phyloP scores from a whole-genome alignment of 53 echinoderm and acorn worm species.

The Henricia sp. region DNA sequence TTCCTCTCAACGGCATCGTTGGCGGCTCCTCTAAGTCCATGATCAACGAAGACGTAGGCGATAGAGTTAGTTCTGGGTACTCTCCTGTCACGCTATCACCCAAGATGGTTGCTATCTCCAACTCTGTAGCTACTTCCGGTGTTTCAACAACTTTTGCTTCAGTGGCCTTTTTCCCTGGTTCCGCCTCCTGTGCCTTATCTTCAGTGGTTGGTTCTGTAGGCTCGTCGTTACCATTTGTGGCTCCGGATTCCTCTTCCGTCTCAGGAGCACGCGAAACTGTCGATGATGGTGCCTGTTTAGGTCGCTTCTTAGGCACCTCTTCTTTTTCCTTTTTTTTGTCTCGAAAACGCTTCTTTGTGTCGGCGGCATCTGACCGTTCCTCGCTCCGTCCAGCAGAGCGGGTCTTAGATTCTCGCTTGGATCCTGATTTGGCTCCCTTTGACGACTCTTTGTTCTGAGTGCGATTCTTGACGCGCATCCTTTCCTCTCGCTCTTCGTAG shows the following conservation, averaged over 20 bases:
- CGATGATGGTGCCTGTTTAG: not conserved
- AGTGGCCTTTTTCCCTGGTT: not conserved
- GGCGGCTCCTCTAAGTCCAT: not conserved
- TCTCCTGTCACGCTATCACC: not conserved
- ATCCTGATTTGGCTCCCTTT: not conserved
- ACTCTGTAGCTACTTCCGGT: not conserved
- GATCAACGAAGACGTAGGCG: slow-evolving; percentile 10
- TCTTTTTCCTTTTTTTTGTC: not conserved
- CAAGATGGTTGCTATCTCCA: not conserved
- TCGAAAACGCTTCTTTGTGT: slow-evolving; percentile 20
- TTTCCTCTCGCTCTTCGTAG: not conserved
- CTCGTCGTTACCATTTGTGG: not conserved
- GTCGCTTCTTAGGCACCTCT: slow-evolving; percentile 8
- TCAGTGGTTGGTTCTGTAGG: not conserved
- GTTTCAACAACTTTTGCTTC: not conserved
- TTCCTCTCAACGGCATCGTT: not conserved
- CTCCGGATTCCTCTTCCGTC: not conserved
- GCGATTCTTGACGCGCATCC: not conserved
- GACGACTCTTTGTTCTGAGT: not conserved
- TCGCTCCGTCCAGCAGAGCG: slow-evolving; percentile 34
- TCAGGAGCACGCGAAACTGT: slow-evolving; percentile 21
- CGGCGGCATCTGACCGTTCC: too few relatives aligned
- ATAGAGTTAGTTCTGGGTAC: not conserved
- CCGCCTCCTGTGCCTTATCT: not conserved
- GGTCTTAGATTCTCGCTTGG: not conserved